Base-by-base conservation (phyloP, 1,140 invertebrate genomes). In the Globodera rostochiensis region DNA sequence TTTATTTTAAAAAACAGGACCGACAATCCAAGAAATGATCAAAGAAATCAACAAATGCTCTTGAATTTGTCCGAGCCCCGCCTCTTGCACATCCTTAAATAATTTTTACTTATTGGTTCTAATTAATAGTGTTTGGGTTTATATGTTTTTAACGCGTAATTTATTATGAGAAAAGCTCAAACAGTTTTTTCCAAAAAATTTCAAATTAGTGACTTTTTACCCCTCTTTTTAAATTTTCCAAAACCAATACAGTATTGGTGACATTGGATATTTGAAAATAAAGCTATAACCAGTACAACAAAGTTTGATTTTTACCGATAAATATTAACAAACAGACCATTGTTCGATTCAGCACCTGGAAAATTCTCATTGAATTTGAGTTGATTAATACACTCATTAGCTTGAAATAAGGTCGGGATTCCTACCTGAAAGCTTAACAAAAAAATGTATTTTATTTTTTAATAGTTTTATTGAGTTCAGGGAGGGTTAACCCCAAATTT, bases 311-410 rank as follows among this genome's bases (percentile, higher is more conserved):
- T 36, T 36, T 1, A 36, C 36, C 36, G 36, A 36, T 36, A 36
- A 36, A 36, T 36, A 36, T 36, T 74, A 50, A 21, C 6, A 74
- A 87, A 50, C 21, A 60, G 49, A 46, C 87, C 57, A 83, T 74
- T 5, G 88, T 87, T 21, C 88, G 81, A 74, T 88, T 86, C 21
- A 88, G 71, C 9, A 88, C 88, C 81, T 89, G 83, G 53, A 60
- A 81, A 85, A 69, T 84, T 88, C 19, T 36, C 87, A 82, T 66
- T n/a, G 45, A 4, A 47, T 13, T 77, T 21, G 25, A 9, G 3
- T 75, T 78, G 45, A 4, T 75, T 13, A 45, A 45, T 13, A 71
- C 36, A 71, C 11, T 45, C 36, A 71, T 71, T 71, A 47, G 46
- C 36, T 47, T 45, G 50, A 66, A 74, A 74, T 74, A 21, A 9